Evolutionary conservation across 92 coral and sea anemone species (phyloP).

Genomic region (Desmophyllum pertusum): DNA sequence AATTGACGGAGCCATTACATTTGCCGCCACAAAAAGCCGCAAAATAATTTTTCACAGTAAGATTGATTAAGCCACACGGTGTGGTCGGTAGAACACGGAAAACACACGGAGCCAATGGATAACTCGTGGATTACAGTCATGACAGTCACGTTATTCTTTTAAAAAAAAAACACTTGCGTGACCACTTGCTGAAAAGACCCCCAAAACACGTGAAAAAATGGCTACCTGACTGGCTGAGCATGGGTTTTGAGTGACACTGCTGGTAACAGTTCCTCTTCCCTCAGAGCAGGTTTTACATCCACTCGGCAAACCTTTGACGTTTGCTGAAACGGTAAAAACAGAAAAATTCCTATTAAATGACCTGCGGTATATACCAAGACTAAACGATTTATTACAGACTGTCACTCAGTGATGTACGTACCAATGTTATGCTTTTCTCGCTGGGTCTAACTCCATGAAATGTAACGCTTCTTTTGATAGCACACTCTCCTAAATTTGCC

Average conservation of each 20-base stretch:
- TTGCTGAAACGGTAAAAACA: conserved; percentile 55
- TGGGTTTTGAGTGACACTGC: conserved; percentile 80
- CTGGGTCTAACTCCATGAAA: conserved; percentile 87
- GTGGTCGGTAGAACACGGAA: too few relatives aligned
- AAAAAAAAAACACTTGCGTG: too few relatives aligned
- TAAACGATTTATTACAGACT: background rate
- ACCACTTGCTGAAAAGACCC: background rate
- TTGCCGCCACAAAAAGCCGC: too few relatives aligned
- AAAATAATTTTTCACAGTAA: too few relatives aligned
- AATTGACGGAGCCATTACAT: too few relatives aligned
- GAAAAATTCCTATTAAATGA: background rate
- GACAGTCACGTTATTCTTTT: too few relatives aligned
- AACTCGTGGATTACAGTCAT: too few relatives aligned
- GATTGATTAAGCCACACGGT: too few relatives aligned
- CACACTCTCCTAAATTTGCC: conserved; percentile 91
- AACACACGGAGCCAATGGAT: too few relatives aligned
- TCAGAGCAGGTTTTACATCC: conserved; percentile 74
- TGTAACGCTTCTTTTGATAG: conserved; percentile 52
- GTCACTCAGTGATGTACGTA: conserved; percentile 26
- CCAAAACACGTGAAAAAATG: background rate
- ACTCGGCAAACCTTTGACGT: conserved; percentile 76
- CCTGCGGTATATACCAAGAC: background rate
- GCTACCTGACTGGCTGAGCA: conserved; percentile 84
- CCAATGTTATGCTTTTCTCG: conserved; percentile 74
- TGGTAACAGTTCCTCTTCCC: conserved; percentile 79